Conservation (phyloP, 2,888 invertebrate species). For the Drosophila atripex region DNA sequence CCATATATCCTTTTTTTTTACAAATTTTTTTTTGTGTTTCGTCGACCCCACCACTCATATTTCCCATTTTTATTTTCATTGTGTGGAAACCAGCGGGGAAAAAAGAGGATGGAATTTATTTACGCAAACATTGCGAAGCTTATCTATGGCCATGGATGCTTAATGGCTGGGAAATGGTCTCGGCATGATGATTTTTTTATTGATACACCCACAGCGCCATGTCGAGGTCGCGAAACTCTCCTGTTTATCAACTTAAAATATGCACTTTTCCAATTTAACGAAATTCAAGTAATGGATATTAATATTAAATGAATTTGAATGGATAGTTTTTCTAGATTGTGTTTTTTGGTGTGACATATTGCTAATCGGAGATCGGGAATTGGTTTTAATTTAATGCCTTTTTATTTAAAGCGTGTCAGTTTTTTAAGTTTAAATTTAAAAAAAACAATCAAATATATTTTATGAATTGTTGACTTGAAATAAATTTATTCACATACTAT, state of each 20-base stretch:
- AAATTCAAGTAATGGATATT: neutral
- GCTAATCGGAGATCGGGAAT: too few relatives aligned
- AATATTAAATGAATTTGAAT: neutral
- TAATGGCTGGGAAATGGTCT: constrained; percentile 42
- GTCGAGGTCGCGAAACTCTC: constrained; percentile 33
- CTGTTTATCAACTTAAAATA: constrained; percentile 19
- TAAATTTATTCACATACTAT: too few relatives aligned
- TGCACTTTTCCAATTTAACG: neutral
- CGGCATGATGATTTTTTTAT: constrained; percentile 43
- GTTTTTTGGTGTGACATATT: too few relatives aligned
- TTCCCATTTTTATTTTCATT: constrained; percentile 26
- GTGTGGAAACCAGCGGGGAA: constrained; percentile 12
- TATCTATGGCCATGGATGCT: constrained; percentile 44
- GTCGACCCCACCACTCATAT: constrained; percentile 4
- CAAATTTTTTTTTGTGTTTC: constrained; percentile 12
- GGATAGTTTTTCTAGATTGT: neutral
- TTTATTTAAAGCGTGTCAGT: too few relatives aligned
- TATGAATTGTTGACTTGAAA: too few relatives aligned
- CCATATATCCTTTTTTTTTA: constrained; percentile 9
- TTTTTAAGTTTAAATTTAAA: too few relatives aligned
- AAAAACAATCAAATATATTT: too few relatives aligned
- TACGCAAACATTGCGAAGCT: constrained; percentile 50
- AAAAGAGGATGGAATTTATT: constrained; percentile 43
- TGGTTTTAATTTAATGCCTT: too few relatives aligned
- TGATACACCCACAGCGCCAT: constrained; percentile 2